Percentiles rank a stretch among this genome's conserved stretches.
phyloP scores from a whole-genome alignment of 2,888 invertebrate species.

The Pandemis corylana region DNA sequence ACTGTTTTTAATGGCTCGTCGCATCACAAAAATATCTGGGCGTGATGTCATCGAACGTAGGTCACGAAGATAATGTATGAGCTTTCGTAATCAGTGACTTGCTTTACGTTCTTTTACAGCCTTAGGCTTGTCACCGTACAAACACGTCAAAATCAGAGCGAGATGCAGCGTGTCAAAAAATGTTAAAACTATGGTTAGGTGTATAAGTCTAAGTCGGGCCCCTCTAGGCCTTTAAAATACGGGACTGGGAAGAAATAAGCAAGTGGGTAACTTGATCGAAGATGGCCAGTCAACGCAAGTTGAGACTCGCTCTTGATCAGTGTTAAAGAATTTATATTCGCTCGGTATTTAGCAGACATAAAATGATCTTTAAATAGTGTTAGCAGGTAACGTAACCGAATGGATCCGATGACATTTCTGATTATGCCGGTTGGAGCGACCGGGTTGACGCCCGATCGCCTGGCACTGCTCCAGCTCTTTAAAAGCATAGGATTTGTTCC shows the following conservation, averaged over 20 bases:
- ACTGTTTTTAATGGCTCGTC: slow-evolving; percentile 2
- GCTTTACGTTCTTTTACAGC: not conserved
- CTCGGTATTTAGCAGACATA: not conserved
- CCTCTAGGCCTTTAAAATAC: too few species aligned
- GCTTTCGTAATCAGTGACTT: not conserved
- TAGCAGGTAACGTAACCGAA: not conserved
- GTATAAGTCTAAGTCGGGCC: too few species aligned
- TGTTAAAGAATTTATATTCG: too few species aligned
- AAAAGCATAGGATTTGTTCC: slow-evolving; percentile 24
- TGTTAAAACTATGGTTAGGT: too few species aligned
- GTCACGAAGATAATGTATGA: not conserved
- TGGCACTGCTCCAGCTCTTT: slow-evolving; percentile 64
- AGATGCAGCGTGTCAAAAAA: too few species aligned
- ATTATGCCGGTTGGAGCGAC: slow-evolving; percentile 47
- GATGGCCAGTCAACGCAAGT: too few species aligned
- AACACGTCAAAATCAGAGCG: too few species aligned
- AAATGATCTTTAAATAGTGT: not conserved
- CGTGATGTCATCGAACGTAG: not conserved
- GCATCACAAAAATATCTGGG: not conserved
- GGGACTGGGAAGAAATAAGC: too few species aligned
- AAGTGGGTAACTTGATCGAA: too few species aligned
- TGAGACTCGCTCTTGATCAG: too few species aligned
- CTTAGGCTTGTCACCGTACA: too few species aligned
- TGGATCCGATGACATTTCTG: slow-evolving; percentile 7
- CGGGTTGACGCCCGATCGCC: slow-evolving; percentile 72